Conservation (phyloP, 37 sponge, comb jelly and placozoan species). For the Crambe crambe region DNA sequence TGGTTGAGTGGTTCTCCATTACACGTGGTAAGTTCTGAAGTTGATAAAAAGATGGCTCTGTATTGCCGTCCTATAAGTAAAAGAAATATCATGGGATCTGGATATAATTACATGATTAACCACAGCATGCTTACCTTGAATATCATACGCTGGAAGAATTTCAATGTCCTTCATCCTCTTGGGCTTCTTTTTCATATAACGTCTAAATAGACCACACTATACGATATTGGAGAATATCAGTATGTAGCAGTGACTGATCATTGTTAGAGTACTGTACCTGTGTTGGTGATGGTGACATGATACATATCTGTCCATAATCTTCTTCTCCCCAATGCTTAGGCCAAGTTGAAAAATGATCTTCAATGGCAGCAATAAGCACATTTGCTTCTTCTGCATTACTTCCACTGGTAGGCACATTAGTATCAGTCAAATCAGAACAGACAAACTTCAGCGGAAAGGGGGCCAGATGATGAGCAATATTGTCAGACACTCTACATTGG, state of each 20-base stretch:
- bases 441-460: slow-evolving; percentile 55
- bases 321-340: slow-evolving; percentile 47
- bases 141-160: slow-evolving; percentile 30
- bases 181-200: too few relatives aligned
- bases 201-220: too few relatives aligned
- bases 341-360: slow-evolving; percentile 41
- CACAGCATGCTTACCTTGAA: slow-evolving; percentile 40
- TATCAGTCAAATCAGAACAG: slow-evolving; percentile 26
- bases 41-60: slow-evolving; percentile 59
- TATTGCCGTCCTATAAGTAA: slow-evolving; percentile 58
- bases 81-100: background rate
- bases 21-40: slow-evolving; percentile 28
- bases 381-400: slow-evolving; percentile 23
- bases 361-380: slow-evolving; percentile 11
- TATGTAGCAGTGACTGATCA: too few relatives aligned
- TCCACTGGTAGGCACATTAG: background rate
- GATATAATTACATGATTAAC: background rate
- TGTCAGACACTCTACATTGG: slow-evolving; percentile 11
- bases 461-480: slow-evolving; percentile 36
- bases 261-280: slow-evolving; percentile 40
- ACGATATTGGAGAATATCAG: too few relatives aligned
- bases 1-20: slow-evolving; percentile 11
- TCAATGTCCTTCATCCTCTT: slow-evolving; percentile 15
- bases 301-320: slow-evolving; percentile 28
- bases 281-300: slow-evolving; percentile 48